Base-by-base conservation (phyloP, 2,888 invertebrate species). In the Rotaria magnacalcarata region DNA sequence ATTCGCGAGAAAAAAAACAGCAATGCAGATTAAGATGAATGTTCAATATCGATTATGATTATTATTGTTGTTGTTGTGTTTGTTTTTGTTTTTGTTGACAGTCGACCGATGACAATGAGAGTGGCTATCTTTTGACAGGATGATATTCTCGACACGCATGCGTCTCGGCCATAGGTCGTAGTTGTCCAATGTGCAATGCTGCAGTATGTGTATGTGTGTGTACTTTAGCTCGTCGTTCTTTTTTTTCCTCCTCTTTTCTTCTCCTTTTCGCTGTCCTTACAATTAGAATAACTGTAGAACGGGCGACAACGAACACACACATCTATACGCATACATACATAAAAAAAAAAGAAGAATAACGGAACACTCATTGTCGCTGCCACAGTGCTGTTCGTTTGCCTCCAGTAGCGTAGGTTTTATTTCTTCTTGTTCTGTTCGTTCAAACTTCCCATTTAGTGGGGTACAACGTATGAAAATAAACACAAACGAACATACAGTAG, bases 211-310 rank as follows among this genome's bases (percentile, higher is more conserved):
- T 34, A 34, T 67, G 19, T 27, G 19, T 67, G 67, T 67, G 34
- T 41, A 67, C 34, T 34, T 14, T 34, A 14, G 19, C 67, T 67
- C 67, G 67, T 67, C 34, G 67, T 67, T 34, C 34, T 67, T 16
- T 60, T 52, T 60, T 67, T 67, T 67, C 67, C 27, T 67, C 14
- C 8, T 67, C 67, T 67, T 14, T 67, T 16, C 27, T 19, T 67
- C 34, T 67, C 67, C 34, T 34, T 34, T 27, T 67, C 19, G 8
- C 67, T 67, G 67, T 67, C 34, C 67, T 34, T 67, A 67, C 34
- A 67, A 67, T 67, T 67, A 67, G 67, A 67, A 67, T 67, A 67
- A 67, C 67, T 67, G 34, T 19, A 67, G 67, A 67, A 34, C 67
- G 67, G 34, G 67, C 67, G 67, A 67, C 34, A 67, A 67, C 67